Base-by-base conservation (phyloP, 1,140 invertebrate genomes). In the Pantala flavescens region DNA sequence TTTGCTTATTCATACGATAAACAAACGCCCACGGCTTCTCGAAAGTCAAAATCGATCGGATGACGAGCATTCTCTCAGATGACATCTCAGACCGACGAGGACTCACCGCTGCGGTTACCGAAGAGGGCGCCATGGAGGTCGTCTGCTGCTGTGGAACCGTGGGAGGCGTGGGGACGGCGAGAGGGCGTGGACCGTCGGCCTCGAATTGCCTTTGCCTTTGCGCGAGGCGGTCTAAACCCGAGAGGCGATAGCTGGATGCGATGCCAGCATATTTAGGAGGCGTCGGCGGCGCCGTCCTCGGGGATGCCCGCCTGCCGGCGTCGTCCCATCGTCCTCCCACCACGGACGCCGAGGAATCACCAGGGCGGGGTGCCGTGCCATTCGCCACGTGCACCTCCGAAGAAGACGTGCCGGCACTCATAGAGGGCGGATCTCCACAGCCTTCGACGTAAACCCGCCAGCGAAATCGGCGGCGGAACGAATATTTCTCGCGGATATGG, bases 351-450 rank as follows among this genome's bases (percentile, higher is more conserved):
- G 49, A 16, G 49, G 49, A 63, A 12, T 63, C 49, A 3, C 49
- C 49, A 63, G 49, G 49, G 49, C 49, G 49, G 49, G 49, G 49
- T 21, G 49, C 49, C 49, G 49, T 19, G 16, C 49, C 49, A 21
- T 63, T 63, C 16, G 49, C 49, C 49, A 63, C 49, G 49, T 63
- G 49, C 49, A 63, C 49, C 49, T 63, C 49, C 49, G 49, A 63
- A 21, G 43, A 49, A 49, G 49, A 12, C 49, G 49, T 63, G 16
- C 49, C 49, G 16, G 49, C 49, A 21, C 49, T 63, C 49, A 63
- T 63, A 3, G 49, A 63, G 16, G 49, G 49, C 49, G 49, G 49
- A 63, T 19, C 28, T 36, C 28, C 28, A 36, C 28, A 36, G 28
- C 28, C 28, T 2, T 36, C 2, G 28, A 36, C 28, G 28, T 2